phyloP scores from a whole-genome alignment of 2,888 invertebrate species.

The Abscondita cerata region DNA sequence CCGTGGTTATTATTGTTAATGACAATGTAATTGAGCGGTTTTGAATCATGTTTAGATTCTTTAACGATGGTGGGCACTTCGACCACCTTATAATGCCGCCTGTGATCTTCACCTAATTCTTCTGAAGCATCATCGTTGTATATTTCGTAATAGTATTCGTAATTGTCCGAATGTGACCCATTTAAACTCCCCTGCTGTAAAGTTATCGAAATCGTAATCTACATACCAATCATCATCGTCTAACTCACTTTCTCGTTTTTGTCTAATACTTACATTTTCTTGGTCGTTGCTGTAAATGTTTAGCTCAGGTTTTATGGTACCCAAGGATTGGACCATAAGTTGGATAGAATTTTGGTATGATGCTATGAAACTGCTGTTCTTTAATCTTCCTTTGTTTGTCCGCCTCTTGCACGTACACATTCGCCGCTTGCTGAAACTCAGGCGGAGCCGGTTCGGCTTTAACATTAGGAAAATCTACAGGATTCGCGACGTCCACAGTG shows the following conservation, averaged over 20 bases:
- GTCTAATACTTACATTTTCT: background rate
- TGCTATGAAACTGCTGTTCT: too few species aligned
- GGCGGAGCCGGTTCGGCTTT: slow-evolving; percentile 29
- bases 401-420: background rate
- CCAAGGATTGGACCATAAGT: too few species aligned
- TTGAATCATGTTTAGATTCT: background rate
- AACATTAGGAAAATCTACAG: slow-evolving; percentile 45
- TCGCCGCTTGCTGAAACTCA: background rate
- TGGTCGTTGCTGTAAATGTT: background rate
- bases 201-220: slow-evolving; percentile 3
- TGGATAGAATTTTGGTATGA: too few species aligned
- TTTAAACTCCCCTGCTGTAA: too few species aligned
- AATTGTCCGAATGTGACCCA: slow-evolving; percentile 11
- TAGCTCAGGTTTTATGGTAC: background rate
- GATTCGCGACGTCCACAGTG: slow-evolving; percentile 59
- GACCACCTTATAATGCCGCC: background rate
- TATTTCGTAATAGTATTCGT: slow-evolving; percentile 14
- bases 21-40: slow-evolving; percentile 40
- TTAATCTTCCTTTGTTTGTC: background rate
- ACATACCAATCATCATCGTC: background rate
- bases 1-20: slow-evolving; percentile 48
- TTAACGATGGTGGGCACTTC: background rate
- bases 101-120: background rate
- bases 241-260: background rate
- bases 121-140: background rate